Conservation (phyloP, 1,140 invertebrate species). For the Alviniconcha marisindica region DNA sequence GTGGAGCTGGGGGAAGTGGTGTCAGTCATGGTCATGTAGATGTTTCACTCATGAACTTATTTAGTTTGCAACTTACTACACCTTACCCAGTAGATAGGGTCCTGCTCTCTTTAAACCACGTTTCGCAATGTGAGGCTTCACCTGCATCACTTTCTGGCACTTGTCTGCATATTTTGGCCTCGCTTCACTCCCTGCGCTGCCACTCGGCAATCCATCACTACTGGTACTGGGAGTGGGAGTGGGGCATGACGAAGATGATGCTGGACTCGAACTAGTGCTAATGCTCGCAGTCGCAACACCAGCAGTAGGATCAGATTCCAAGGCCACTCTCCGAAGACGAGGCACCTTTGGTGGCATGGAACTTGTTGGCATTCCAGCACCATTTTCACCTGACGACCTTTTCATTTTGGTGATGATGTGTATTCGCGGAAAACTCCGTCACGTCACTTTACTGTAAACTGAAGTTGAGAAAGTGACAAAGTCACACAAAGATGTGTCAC, state of each 20-base stretch:
- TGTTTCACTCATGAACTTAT: neutral
- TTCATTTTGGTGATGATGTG: too few relatives aligned
- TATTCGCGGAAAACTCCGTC: too few relatives aligned
- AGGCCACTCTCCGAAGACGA: neutral
- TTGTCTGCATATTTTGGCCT: neutral
- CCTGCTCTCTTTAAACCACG: conserved; percentile 80
- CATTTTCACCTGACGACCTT: neutral
- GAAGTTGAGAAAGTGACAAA: too few relatives aligned
- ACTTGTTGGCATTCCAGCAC: neutral
- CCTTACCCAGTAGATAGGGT: conserved; percentile 81
- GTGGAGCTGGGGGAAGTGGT: too few relatives aligned
- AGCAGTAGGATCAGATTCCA: neutral
- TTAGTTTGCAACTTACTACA: neutral
- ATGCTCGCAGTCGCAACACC: neutral
- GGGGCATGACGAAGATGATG: neutral
- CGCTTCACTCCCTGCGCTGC: neutral
- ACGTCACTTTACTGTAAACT: too few relatives aligned
- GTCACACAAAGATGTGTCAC: too few relatives aligned
- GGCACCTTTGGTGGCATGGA: neutral
- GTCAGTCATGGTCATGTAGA: too few relatives aligned
- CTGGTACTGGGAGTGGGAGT: too few relatives aligned
- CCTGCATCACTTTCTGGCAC: neutral
- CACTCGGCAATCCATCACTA: neutral
- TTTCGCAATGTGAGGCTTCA: conserved; percentile 4
- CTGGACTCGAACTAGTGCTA: neutral